Conservation (phyloP, 2,797 vertebrate genomes). For the Galagoides demidoff region DNA sequence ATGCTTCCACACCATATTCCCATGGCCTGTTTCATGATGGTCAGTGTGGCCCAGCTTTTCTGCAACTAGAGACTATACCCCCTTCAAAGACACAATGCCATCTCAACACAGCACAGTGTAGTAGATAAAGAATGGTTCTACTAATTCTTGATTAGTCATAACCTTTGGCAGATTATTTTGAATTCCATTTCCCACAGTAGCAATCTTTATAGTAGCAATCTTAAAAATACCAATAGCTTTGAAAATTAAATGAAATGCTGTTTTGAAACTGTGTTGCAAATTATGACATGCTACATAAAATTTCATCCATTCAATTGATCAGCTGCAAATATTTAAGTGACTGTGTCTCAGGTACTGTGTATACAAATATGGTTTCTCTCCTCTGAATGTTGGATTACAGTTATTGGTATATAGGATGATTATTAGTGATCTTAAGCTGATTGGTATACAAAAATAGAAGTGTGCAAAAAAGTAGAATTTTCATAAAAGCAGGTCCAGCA, state of each 20-base stretch:
- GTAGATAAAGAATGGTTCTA: neutral
- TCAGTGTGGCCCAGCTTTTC: neutral
- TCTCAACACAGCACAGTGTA: neutral
- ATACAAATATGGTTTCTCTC: neutral
- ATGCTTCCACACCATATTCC: neutral
- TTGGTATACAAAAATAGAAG: neutral
- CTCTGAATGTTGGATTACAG: neutral
- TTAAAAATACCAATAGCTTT: neutral
- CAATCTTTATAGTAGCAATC: neutral
- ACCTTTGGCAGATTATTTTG: neutral
- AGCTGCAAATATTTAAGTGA: neutral
- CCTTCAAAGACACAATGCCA: neutral
- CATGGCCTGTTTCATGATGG: neutral
- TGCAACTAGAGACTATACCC: neutral
- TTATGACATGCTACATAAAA: conserved; percentile 5
- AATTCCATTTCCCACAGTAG: neutral
- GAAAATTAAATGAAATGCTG: conserved; percentile 41
- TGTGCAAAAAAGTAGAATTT: conserved; percentile 10
- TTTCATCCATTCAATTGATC: neutral
- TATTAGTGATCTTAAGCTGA: neutral
- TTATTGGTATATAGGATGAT: neutral
- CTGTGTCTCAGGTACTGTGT: neutral
- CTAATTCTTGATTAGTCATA: neutral
- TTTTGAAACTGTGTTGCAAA: neutral
- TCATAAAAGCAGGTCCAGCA: conserved; percentile 49